These are phyloP conservation scores for Ricordea florida DNA, from an alignment of 92 coral and sea anemone genomes.

Conservation along the genomic window DNA sequence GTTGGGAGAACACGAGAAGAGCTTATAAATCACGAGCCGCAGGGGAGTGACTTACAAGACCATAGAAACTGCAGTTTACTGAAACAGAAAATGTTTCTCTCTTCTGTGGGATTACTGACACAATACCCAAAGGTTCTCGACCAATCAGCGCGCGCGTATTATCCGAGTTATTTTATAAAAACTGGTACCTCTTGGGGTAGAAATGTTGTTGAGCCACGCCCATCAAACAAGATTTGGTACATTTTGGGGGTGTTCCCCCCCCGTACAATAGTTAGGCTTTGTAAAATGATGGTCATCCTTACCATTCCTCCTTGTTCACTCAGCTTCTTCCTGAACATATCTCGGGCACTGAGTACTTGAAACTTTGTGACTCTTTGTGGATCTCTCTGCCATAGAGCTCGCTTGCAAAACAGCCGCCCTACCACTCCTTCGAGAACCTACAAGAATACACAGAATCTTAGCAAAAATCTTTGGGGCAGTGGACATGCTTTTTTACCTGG, in stretches of 20 bases:
- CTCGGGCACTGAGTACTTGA: conserved; percentile 83
- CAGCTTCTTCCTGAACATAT: conserved; percentile 80
- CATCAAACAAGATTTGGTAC: neutral
- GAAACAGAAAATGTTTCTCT: too few species aligned
- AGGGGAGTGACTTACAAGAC: too few species aligned
- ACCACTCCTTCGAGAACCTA: conserved; percentile 85
- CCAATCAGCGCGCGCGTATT: too few species aligned
- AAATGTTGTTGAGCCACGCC: too few species aligned
- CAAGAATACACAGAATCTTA: neutral
- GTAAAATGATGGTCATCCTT: neutral
- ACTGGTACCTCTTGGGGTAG: too few species aligned
- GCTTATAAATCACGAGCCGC: too few species aligned
- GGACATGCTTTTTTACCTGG: too few species aligned
- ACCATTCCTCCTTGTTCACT: conserved; percentile 50
- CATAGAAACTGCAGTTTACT: too few species aligned
- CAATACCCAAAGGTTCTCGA: too few species aligned
- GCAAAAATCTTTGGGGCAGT: neutral
- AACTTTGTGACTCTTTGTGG: conserved; percentile 82
- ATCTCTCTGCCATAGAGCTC: conserved; percentile 87
- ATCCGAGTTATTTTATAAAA: too few species aligned
- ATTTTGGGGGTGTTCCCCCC: neutral
- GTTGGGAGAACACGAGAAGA: too few species aligned
- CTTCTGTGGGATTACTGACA: too few species aligned
- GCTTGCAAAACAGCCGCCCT: conserved; percentile 77
- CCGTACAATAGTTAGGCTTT: neutral